phyloP scores from a whole-genome alignment of 2,797 vertebrate species.

The Remorina albescens region DNA sequence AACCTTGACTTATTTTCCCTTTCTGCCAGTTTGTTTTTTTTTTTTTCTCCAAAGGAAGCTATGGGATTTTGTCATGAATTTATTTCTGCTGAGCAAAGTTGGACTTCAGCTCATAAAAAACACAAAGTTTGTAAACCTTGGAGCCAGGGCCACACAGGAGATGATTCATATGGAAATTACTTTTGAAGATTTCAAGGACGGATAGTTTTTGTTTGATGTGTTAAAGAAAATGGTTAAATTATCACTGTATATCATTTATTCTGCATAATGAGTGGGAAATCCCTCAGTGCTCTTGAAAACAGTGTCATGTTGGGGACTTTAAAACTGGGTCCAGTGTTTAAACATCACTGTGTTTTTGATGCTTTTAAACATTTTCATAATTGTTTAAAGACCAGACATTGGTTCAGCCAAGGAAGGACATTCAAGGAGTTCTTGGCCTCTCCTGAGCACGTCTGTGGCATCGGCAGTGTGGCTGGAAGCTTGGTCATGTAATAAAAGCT shows the following conservation, averaged over 20 bases:
- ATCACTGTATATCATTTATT: slow-evolving; percentile 14
- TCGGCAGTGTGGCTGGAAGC: neutral
- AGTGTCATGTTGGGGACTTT: neutral
- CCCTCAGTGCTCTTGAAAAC: neutral
- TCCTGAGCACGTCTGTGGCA: too few relatives aligned
- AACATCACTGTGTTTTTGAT: neutral
- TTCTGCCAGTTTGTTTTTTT: slow-evolving; percentile 10
- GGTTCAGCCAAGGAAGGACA: neutral
- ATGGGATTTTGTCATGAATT: slow-evolving; percentile 66
- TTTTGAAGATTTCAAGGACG: slow-evolving; percentile 34
- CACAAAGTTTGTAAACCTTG: slow-evolving; percentile 51
- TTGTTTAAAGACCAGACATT: slow-evolving; percentile 5
- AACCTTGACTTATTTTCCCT: slow-evolving; percentile 5
- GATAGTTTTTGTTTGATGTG: slow-evolving; percentile 44
- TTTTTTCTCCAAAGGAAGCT: slow-evolving; percentile 37
- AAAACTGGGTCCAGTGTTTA: neutral
- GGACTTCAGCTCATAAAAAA: slow-evolving; percentile 20
- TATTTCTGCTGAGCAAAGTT: slow-evolving; percentile 45
- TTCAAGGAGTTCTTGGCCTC: neutral
- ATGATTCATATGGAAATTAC: slow-evolving; percentile 36
- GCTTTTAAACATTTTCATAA: slow-evolving; percentile 1
- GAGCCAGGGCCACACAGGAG: slow-evolving; percentile 42
- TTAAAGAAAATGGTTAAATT: slow-evolving; percentile 24
- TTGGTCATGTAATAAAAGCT: neutral
- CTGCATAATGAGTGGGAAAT: slow-evolving; percentile 5